A percentile compares a stretch with the other conserved stretches of the same genome.
Conservation (phyloP, 2,113 vertebrate genomes). For the Lathamus discolor region DNA sequence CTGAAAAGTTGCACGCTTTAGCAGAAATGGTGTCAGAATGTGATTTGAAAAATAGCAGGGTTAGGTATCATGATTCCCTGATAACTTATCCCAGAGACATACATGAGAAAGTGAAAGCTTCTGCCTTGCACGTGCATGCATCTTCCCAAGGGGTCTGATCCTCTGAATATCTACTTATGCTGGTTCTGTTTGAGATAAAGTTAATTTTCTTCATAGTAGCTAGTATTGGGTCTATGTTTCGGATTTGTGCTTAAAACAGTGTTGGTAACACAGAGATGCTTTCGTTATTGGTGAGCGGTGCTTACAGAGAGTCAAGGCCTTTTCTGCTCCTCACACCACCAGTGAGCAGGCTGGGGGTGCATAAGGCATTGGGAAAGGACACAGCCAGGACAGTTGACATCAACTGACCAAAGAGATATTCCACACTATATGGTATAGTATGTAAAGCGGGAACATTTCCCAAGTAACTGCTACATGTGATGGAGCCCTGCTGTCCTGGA, state of each 20-base stretch:
- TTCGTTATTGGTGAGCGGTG: neutral
- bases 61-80: neutral
- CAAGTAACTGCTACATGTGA: no score
- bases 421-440: neutral
- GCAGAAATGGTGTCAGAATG: neutral
- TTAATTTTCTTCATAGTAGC: neutral
- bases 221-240: neutral
- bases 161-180: neutral
- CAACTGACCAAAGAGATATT: neutral
- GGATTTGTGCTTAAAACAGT: neutral
- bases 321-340: neutral
- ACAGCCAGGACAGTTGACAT: neutral
- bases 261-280: neutral
- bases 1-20: neutral
- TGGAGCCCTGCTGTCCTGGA: neutral
- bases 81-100: neutral
- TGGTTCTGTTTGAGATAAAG: neutral
- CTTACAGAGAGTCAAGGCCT: neutral
- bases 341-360: fast-evolving
- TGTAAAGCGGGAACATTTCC: neutral
- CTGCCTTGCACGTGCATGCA: fast-evolving
- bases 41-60: neutral
- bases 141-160: neutral
- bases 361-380: neutral
- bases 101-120: neutral